Evolutionary conservation across 92 coral and sea anemone species (phyloP).

Genomic region (Heliopora coerulea): DNA sequence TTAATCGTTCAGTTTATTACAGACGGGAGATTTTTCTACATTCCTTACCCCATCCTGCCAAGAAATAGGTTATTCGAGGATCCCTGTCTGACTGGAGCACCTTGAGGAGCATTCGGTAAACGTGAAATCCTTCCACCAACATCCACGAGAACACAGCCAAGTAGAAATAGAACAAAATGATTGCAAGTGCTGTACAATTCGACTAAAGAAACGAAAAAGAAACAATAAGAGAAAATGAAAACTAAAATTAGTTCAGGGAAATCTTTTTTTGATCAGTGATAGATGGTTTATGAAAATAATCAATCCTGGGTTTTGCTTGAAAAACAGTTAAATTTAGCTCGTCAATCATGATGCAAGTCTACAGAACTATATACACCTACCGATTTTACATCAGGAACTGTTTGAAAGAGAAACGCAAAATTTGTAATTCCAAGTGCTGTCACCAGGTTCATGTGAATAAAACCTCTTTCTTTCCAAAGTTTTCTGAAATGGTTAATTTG

Average conservation of each 20-base stretch:
- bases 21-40: too few species aligned
- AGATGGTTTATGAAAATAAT: too few species aligned
- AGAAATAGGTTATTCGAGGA: slow-evolving; percentile 16
- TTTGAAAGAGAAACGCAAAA: slow-evolving; percentile 15
- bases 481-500: slow-evolving; percentile 28
- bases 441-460: slow-evolving; percentile 48
- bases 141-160: slow-evolving; percentile 33
- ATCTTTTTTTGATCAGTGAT: too few species aligned
- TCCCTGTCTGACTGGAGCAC: slow-evolving; percentile 28
- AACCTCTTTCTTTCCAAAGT: slow-evolving; percentile 32
- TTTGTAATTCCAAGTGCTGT: slow-evolving; percentile 25
- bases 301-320: too few species aligned
- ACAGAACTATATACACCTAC: background rate
- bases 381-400: slow-evolving; percentile 11
- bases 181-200: slow-evolving; percentile 18
- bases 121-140: slow-evolving; percentile 32
- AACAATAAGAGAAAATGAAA: background rate
- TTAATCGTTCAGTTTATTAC: too few species aligned
- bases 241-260: too few species aligned
- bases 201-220: background rate
- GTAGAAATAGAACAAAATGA: slow-evolving; percentile 24
- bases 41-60: slow-evolving; percentile 36
- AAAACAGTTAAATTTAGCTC: too few species aligned
- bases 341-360: background rate
- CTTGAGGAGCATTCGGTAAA: slow-evolving; percentile 29